Conservation (phyloP, 2,888 invertebrate species). For the Eupithecia insigniata region DNA sequence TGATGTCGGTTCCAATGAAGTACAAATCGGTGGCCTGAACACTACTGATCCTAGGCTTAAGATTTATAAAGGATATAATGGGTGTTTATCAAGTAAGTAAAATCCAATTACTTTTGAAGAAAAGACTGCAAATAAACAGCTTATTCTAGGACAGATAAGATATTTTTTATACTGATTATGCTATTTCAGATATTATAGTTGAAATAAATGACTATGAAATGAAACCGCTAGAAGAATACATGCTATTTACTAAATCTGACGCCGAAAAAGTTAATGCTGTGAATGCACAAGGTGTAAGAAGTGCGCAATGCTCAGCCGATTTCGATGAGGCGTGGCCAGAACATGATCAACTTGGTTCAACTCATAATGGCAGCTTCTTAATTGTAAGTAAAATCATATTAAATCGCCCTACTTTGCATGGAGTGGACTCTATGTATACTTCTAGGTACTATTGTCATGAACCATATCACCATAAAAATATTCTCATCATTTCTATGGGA, state of each 20-base stretch:
- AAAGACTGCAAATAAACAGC: neutral
- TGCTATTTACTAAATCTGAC: constrained; percentile 94
- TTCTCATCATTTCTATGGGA: neutral
- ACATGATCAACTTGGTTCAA: constrained; percentile 69
- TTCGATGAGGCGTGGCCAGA: constrained; percentile 86
- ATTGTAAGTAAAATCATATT: constrained; percentile 58
- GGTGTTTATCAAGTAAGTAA: constrained; percentile 93
- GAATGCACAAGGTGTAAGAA: constrained; percentile 92
- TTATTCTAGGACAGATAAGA: neutral
- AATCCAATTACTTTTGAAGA: neutral
- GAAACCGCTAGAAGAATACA: constrained; percentile 95
- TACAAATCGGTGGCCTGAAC: constrained; percentile 94
- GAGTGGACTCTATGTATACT: neutral
- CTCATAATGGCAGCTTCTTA: constrained; percentile 77
- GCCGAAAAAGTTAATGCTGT: constrained; percentile 94
- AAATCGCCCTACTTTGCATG: neutral
- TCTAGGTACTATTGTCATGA: neutral
- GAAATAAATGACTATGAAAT: constrained; percentile 92
- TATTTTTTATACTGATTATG: neutral
- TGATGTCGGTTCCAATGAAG: constrained; percentile 89
- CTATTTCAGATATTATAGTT: constrained; percentile 89
- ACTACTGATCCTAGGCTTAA: constrained; percentile 92
- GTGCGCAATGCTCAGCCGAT: constrained; percentile 92
- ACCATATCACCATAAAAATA: neutral
- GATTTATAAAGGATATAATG: constrained; percentile 93